These are phyloP conservation scores for Melieria picta DNA, from an alignment of 2,888 invertebrate species.

Conservation along the genomic window DNA sequence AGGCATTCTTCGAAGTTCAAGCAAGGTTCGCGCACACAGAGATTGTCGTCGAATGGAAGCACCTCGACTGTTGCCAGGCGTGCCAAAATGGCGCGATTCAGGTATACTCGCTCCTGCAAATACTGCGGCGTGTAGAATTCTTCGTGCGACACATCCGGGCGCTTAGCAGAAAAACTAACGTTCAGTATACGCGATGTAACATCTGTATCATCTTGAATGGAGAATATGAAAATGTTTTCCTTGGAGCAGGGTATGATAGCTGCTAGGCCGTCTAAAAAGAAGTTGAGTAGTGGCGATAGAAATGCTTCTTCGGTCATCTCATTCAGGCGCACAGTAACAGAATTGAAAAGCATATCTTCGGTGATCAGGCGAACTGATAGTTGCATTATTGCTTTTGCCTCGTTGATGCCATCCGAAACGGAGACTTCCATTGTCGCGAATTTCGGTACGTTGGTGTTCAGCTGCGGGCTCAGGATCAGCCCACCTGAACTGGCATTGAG, in stretches of 20 bases:
- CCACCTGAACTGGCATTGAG: slow-evolving; percentile 86
- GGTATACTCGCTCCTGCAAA: slow-evolving; percentile 91
- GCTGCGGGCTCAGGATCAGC: slow-evolving; percentile 86
- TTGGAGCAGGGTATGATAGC: slow-evolving; percentile 92
- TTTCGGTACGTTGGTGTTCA: slow-evolving; percentile 95
- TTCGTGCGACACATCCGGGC: slow-evolving; percentile 81
- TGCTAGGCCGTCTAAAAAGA: slow-evolving; percentile 90
- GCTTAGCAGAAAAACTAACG: slow-evolving; percentile 90
- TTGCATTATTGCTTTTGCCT: slow-evolving; percentile 92
- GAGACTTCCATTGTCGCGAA: slow-evolving; percentile 93
- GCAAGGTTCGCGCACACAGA: slow-evolving; percentile 95
- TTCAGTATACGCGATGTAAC: slow-evolving; percentile 88
- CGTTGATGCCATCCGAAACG: slow-evolving; percentile 93
- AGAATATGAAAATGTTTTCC: slow-evolving; percentile 92
- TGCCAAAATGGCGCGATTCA: slow-evolving; percentile 88
- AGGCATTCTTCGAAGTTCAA: slow-evolving; percentile 92
- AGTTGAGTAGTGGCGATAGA: slow-evolving; percentile 85
- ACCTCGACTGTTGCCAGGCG: slow-evolving; percentile 90
- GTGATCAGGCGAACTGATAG: slow-evolving; percentile 90
- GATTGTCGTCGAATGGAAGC: slow-evolving; percentile 94
- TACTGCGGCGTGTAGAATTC: slow-evolving; percentile 88
- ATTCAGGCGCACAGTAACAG: slow-evolving; percentile 90
- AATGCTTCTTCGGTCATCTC: slow-evolving; percentile 95
- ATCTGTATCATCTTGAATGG: slow-evolving; percentile 92
- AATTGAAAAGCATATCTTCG: slow-evolving; percentile 92